These are phyloP conservation scores for Sebastes alutus DNA, from an alignment of 2,797 vertebrate genomes.

Conservation along the genomic window DNA sequence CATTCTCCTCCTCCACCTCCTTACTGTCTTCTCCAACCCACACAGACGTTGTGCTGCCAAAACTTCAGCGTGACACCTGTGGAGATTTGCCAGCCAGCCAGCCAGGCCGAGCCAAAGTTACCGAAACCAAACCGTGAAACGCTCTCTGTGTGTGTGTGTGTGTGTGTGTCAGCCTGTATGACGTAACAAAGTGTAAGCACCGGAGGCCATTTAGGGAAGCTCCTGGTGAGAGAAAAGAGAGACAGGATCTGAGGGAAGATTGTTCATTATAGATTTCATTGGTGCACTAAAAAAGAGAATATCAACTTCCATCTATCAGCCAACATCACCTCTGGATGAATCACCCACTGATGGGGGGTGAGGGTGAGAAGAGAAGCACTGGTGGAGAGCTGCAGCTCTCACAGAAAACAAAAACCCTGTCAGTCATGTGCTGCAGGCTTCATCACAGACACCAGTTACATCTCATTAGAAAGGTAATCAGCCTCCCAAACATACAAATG, in stretches of 20 bases:
- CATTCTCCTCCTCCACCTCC: not conserved
- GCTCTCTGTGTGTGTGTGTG: not conserved
- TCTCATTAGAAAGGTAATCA: not conserved
- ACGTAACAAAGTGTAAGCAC: conserved; percentile 58
- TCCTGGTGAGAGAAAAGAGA: conserved; percentile 12
- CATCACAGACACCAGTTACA: not conserved
- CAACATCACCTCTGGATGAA: conserved; percentile 45
- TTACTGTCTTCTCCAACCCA: conserved; percentile 9
- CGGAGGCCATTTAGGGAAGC: conserved; percentile 39
- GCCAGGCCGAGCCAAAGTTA: conserved; percentile 25
- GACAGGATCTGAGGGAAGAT: not conserved
- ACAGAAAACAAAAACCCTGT: conserved; percentile 8
- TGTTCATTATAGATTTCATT: conserved; percentile 9
- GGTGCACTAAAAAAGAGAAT: conserved; percentile 4
- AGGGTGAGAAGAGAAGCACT: not conserved
- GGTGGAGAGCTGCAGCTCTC: conserved; percentile 17
- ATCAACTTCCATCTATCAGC: conserved; percentile 40
- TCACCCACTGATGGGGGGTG: conserved; percentile 11
- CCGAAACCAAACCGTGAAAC: conserved; percentile 1
- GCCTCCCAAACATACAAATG: not conserved
- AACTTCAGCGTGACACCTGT: conserved; percentile 46
- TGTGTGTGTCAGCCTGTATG: conserved; percentile 11
- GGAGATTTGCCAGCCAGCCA: not conserved
- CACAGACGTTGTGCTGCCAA: conserved; percentile 9
- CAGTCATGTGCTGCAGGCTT: conserved; percentile 25